Conservation (phyloP, 2,888 invertebrate species). For the Eupithecia pulchellata region DNA sequence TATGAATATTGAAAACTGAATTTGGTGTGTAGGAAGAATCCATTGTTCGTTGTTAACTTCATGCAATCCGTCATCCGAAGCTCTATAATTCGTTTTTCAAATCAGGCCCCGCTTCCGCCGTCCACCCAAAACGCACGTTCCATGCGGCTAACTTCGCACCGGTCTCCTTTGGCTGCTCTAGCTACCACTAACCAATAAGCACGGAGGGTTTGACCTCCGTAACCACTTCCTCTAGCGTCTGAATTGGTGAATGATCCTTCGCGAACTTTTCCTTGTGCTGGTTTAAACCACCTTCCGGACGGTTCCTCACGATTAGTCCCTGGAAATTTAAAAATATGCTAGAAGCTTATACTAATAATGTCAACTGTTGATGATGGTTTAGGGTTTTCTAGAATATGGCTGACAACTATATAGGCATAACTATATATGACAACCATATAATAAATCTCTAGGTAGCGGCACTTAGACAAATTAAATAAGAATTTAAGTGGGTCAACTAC, state of each 20-base stretch:
- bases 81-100: neutral
- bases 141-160: neutral
- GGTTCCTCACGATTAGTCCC: constrained; percentile 95
- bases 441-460: too few relatives aligned
- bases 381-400: too few relatives aligned
- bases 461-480: too few relatives aligned
- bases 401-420: too few relatives aligned
- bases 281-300: constrained; percentile 92
- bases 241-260: constrained; percentile 90
- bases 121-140: neutral
- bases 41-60: neutral
- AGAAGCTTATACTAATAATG: too few relatives aligned
- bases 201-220: constrained; percentile 93
- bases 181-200: constrained; percentile 89
- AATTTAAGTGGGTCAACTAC: too few relatives aligned
- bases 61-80: neutral
- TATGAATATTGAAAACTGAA: too few relatives aligned
- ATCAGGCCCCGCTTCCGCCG: neutral
- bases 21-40: neutral
- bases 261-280: constrained; percentile 94
- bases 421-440: too few relatives aligned
- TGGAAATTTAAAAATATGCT: neutral
- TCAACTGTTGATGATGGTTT: too few relatives aligned
- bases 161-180: neutral
- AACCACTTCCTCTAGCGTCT: constrained; percentile 93